Conservation (phyloP, 2,113 vertebrate species). For the Oreocharis arfaki region DNA sequence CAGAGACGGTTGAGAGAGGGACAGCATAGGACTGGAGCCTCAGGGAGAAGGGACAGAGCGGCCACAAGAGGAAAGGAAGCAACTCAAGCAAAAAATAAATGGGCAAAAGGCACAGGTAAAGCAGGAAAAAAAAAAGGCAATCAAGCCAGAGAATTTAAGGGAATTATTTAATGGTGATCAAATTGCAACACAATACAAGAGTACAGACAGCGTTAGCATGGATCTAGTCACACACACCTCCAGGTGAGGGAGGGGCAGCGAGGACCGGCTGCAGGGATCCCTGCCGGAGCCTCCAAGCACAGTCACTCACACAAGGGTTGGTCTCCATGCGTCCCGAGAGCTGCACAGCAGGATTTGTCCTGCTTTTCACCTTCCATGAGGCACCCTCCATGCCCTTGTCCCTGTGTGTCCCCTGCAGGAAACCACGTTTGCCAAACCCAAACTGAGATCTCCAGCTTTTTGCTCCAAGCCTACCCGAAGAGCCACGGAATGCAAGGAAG, state of each 20-base stretch:
- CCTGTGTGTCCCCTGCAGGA: neutral
- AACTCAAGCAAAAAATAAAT: neutral
- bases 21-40: neutral
- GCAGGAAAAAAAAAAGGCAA: neutral
- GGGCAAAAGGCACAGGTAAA: neutral
- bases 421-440: neutral
- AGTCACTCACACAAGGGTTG: neutral
- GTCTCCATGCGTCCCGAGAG: rapidly evolving
- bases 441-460: neutral
- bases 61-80: neutral
- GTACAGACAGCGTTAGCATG: neutral
- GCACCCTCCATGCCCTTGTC: neutral
- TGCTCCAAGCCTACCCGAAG: neutral
- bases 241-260: neutral
- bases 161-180: conserved; percentile 6
- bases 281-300: rapidly evolving
- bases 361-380: neutral
- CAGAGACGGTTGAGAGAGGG: neutral
- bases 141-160: neutral
- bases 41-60: neutral
- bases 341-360: neutral
- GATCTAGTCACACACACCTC: neutral
- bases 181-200: neutral
- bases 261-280: neutral
- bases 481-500: neutral